Evolutionary conservation across 2,888 invertebrate genomes (phyloP), one percentile per base, ranked within the genome.

Genomic region (Erebia epiphron): DNA sequence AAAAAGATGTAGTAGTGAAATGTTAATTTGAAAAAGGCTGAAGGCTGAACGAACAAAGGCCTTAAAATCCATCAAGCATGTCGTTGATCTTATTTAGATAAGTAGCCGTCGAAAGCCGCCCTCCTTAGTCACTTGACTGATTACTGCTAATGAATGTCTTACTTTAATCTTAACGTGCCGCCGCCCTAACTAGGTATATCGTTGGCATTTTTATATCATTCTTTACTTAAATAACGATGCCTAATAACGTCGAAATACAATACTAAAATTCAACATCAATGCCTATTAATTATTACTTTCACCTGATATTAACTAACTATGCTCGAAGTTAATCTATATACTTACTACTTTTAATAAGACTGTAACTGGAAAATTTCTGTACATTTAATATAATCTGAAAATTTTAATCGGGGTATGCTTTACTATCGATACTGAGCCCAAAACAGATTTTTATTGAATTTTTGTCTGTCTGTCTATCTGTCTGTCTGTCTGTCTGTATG

Each of bases 81-180:
- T 83, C 87, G 78, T 84, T 85, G 91, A 91, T 91, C 90, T 90
- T 91, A 91, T 91, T 91, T 89, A 91, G 91, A 91, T 91, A 91
- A 91, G 91, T 87, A 83, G 85, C 84, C 84, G 86, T 81, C 84
- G 89, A 89, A 89, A 86, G 86, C 82, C 78, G 81, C 85, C 88
- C 86, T 86, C 89, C 89, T 90, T 88, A 86, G 84, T 82, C 85
- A 77, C 86, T 86, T 91, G 91, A 91, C 90, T 88, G 91, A 91
- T 91, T 89, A 84, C 86, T 83, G 82, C 86, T 91, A 91, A 91
- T 90, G 87, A 91, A 86, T 89, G 90, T 88, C 87, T 86, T 82
- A 80, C 80, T 86, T 82, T 87, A 90, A 89, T 89, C 88, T 85
- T 68, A 50, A 68, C 68, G 70, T 61, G 62, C 49, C 43, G 54